Base-by-base conservation (phyloP, 2,888 invertebrate species). In the Chrysolina americana region DNA sequence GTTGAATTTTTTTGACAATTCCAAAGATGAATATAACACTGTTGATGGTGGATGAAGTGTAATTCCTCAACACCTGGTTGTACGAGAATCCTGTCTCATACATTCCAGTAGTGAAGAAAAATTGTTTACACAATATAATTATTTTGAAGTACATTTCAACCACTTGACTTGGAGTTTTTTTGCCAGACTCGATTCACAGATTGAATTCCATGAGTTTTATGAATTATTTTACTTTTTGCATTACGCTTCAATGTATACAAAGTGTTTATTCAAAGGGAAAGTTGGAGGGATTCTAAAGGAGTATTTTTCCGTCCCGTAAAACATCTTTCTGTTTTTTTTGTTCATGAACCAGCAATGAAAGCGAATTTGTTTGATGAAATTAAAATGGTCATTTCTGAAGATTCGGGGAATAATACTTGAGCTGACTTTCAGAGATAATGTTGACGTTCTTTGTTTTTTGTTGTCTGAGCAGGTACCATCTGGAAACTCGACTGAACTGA, bases 201-300 rank as follows among this genome's bases (percentile, higher is more conserved):
- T 21, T 2, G 21, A 53, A 10, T 53, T 53, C 21, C 5, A 21
- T 21, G 53, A 21, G 53, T 53, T 53, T 53, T 21, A 21, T 53
- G 53, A 21, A 53, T 53, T 53, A 21, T 53, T 11, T 53, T 53
- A 11, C 53, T 11, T 21, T 53, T 53, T 21, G 5, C 23, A 53
- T 53, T 21, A 21, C 53, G 53, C 53, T 10, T 53, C 53, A 53
- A 53, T 21, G 53, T 21, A 53, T 11, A 13, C 36, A 36, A 36
- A 21, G 21, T 53, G 53, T 53, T 53, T 53, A 53, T 21, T 53
- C 53, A 53, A 53, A 53, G 21, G 21, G 21, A 53, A 53, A 53
- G 19, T 53, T 53, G 13, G 9, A 53, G 53, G 21, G 10, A 21
- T 19, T 21, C 53, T 21, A 21, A 53, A 11, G 21, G 19, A 53